Percentiles rank a stretch among this genome's conserved stretches.
Conservation (phyloP, 2,797 vertebrate species). For the Melanotaenia nigrans region DNA sequence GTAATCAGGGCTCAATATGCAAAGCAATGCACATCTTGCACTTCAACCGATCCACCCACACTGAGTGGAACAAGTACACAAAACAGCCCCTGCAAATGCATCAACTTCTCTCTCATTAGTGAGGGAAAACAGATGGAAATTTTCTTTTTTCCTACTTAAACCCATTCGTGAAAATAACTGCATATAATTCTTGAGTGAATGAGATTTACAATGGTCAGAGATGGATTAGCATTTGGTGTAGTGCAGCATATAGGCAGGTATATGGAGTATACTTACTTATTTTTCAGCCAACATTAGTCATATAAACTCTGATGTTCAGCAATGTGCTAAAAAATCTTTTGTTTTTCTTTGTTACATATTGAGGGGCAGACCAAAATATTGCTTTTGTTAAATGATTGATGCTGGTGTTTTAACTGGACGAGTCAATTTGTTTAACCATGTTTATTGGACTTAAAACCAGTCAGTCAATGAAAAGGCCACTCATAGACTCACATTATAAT, state of each 20-base stretch:
- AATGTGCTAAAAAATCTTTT: no score
- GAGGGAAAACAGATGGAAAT: background rate
- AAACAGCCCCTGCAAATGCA: background rate
- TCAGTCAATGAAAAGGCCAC: background rate
- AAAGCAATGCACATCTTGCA: constrained; percentile 44
- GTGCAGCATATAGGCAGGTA: background rate
- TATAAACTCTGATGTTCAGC: no score
- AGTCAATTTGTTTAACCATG: background rate
- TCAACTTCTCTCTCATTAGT: background rate
- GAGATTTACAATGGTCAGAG: background rate
- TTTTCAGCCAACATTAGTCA: background rate
- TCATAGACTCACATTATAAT: background rate
- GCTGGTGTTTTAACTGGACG: background rate
- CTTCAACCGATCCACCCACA: constrained; percentile 41
- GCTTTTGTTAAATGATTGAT: background rate
- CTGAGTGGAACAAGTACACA: background rate
- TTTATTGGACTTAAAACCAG: background rate
- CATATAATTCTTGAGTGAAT: background rate
- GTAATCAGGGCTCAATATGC: constrained; percentile 65
- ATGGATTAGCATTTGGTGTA: background rate
- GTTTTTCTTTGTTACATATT: no score
- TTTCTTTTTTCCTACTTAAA: background rate
- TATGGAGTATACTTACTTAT: no score
- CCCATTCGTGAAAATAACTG: background rate
- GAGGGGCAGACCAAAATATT: no score